These are phyloP conservation scores for Nasonia longicornis DNA, from an alignment of 1,140 invertebrate species.

Conservation along the genomic window DNA sequence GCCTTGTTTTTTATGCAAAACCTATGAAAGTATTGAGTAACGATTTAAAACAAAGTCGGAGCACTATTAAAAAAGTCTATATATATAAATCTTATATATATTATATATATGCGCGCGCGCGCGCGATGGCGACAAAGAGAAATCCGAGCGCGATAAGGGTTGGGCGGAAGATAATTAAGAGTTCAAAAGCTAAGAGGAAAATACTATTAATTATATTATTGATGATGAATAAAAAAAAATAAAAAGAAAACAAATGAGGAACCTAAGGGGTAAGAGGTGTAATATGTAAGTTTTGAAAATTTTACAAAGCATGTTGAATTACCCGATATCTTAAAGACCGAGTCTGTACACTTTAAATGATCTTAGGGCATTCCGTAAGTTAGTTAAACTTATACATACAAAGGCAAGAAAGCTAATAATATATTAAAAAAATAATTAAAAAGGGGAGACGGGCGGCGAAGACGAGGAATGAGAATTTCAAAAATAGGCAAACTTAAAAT, in stretches of 20 bases:
- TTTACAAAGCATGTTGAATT: constrained; percentile 59
- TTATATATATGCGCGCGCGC: constrained; percentile 53
- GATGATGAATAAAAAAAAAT: constrained; percentile 42
- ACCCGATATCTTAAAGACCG: constrained; percentile 53
- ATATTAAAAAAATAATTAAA: constrained; percentile 37
- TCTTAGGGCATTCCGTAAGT: constrained; percentile 59
- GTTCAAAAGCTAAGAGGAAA: constrained; percentile 58
- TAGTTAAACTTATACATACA: constrained; percentile 52
- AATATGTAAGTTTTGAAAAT: constrained; percentile 60
- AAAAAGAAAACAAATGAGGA: constrained; percentile 44
- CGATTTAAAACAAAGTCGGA: constrained; percentile 58
- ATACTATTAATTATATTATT: constrained; percentile 53
- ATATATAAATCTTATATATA: constrained; percentile 49
- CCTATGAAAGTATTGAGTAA: constrained; percentile 65
- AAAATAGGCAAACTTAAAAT: constrained; percentile 39
- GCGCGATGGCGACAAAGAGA: constrained; percentile 44
- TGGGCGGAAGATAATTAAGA: constrained; percentile 55
- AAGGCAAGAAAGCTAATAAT: constrained; percentile 47
- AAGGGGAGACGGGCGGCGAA: constrained; percentile 12
- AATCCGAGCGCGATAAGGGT: constrained; percentile 49
- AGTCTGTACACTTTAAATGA: constrained; percentile 58
- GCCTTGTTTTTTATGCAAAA: constrained; percentile 69
- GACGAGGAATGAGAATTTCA: constrained; percentile 46
- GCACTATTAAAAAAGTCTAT: constrained; percentile 55
- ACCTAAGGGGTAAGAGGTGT: constrained; percentile 43